Evolutionary conservation across 2,113 vertebrate species (phyloP), one percentile per base, ranked within the genome.

Genomic region (Prochilodus magdalenae): DNA sequence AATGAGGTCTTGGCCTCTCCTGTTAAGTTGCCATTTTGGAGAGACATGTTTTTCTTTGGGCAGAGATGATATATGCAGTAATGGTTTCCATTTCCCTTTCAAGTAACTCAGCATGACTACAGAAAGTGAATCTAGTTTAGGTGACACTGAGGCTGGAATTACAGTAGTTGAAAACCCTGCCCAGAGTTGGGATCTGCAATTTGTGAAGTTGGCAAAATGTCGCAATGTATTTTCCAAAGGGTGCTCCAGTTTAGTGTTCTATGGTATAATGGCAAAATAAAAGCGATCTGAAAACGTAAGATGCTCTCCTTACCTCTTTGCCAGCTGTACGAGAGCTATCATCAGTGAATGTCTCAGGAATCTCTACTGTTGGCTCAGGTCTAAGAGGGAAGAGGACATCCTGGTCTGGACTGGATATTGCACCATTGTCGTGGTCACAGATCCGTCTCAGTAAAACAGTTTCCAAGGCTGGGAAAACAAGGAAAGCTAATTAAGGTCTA

Each of bases 381-480:
- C 36, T 47, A 4, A 83, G 72, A 13, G 87, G 79, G 22, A 84
- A 65, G 0, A 76, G 20, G 33, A 67, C 30, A 72, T 82, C 83
- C 40, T 51, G 18, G 12, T 71, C 18, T 8, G 87, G 85, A 1
- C 81, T 66, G 40, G 90, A 88, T 16, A 92, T 85, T 30, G 83
- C 14, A n/a, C 87, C 76, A 30, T 92, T 87, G 5, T 90, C 85
- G 0, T 78, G 89, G 24, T 94, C 91, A 89, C 96, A 97, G 74
- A 96, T 95, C 87, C 87, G 92, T 89, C 86, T 91, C 74, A 96
- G 91, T 27, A 96, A 74, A 55, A 91, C 90, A 81, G 86, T 89
- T 89, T 96, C 95, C 88, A 97, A 91, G 66, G 86, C 95, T 92
- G 89, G 0, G 36, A 49, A 75, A 12, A 20, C 8, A 73, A 20